These are phyloP conservation scores for Pantala flavescens DNA, from an alignment of 1,140 invertebrate species.

Conservation along the genomic window DNA sequence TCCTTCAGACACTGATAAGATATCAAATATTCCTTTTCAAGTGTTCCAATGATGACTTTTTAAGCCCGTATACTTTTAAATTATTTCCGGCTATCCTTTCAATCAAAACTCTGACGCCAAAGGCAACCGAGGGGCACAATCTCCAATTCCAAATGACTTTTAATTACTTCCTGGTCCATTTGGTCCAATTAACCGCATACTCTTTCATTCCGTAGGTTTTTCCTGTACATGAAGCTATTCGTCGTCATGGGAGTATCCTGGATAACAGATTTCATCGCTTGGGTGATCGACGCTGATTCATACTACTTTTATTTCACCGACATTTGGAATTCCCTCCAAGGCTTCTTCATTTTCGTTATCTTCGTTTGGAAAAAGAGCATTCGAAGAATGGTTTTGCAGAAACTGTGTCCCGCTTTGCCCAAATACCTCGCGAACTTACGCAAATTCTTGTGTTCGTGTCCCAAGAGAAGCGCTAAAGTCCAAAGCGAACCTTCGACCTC, in stretches of 20 bases:
- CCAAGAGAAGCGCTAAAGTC: neutral
- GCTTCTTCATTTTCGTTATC: neutral
- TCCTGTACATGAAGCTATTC: constrained; percentile 39
- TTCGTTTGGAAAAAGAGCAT: neutral
- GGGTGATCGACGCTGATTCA: neutral
- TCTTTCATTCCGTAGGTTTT: neutral
- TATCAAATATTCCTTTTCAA: too few species aligned
- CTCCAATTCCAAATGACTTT: neutral
- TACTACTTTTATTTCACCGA: neutral
- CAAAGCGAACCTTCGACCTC: neutral
- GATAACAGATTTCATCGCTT: constrained; percentile 36
- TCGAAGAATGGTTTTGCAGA: neutral
- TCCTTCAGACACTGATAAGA: too few species aligned
- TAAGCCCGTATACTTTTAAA: neutral
- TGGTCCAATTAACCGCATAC: neutral
- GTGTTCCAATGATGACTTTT: too few species aligned
- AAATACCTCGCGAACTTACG: neutral
- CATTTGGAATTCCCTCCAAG: neutral
- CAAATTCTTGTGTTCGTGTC: neutral
- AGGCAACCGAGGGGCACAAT: neutral
- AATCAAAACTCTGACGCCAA: neutral
- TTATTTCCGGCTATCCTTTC: neutral
- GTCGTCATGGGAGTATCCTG: constrained; percentile 41
- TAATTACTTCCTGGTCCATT: neutral
- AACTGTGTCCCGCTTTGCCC: neutral